phyloP scores from a whole-genome alignment of 2,888 invertebrate genomes.

The Eueremaeus valkanovi region DNA sequence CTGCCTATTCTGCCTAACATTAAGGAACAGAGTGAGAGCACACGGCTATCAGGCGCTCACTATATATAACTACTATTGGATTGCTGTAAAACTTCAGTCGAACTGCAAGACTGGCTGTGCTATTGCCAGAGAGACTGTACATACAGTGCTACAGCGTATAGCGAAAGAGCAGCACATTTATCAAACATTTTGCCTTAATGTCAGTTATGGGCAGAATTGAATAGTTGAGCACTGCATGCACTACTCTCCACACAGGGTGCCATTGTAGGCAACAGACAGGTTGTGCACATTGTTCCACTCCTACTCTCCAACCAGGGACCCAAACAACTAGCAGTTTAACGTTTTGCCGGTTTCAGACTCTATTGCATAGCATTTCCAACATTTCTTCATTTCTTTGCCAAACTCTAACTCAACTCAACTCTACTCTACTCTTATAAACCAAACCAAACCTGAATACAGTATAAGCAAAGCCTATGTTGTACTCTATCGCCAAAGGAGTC shows the following conservation, averaged over 20 bases:
- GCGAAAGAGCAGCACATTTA: not conserved
- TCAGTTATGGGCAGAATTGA: conserved; percentile 17
- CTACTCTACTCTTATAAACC: not conserved
- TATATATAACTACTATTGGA: not conserved
- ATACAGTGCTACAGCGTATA: not conserved
- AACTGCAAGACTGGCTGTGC: not conserved
- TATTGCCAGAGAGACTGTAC: not conserved
- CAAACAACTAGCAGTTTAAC: conserved; percentile 30
- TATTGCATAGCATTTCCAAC: conserved; percentile 7
- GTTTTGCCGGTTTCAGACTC: conserved; percentile 21
- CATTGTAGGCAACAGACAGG: not conserved
- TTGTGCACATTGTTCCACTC: not conserved
- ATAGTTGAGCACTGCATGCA: not conserved
- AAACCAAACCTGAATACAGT: not conserved
- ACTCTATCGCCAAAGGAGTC: conserved; percentile 25
- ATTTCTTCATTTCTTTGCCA: too few relatives aligned
- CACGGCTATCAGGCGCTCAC: not conserved
- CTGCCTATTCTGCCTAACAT: not conserved
- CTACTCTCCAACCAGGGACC: not conserved
- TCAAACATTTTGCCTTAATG: conserved; percentile 6
- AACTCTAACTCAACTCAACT: conserved; percentile 10
- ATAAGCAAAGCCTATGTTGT: not conserved
- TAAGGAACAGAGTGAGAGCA: too few relatives aligned
- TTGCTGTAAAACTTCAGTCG: not conserved
- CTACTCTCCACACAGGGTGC: conserved; percentile 7